Evolutionary conservation across 1,140 invertebrate genomes (phyloP), one percentile per base, ranked within the genome.

Genomic region (Macrotrachela quadricornifera): DNA sequence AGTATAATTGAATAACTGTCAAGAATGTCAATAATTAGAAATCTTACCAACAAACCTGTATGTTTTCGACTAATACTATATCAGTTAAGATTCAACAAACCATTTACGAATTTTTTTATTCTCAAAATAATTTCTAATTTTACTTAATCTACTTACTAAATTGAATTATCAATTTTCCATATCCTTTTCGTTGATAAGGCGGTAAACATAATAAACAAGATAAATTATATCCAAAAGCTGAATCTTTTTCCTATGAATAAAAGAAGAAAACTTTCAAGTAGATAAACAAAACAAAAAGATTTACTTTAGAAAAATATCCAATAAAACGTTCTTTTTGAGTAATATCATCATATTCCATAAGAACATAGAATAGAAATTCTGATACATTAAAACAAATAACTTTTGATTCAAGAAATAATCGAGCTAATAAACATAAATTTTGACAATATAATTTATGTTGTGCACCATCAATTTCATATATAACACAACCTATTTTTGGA

Each of bases 311-410:
- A 71, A 97, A 97, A 69, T 96, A 96, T 21, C 92, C 92, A 56
- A 97, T 90, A 59, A 96, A 73, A 72, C 95, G 88, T 16, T 84
- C 21, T 30, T 30, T 30, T 8, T 30, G 21, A 38, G 87, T 90
- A 57, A 86, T 78, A 66, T 84, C 81, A 61, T 95, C 87, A 21
- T 88, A 83, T 73, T 92, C 87, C 69, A 85, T 91, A 4, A 95
- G 72, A 58, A 94, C 82, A 64, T 95, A 96, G 70, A 95, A 96
- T 40, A 91, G 70, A 72, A 96, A 96, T 12, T 88, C 87, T 64
- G 94, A 87, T 42, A 95, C 88, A 69, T 95, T 90, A 72, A 91
- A 95, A 67, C 92, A 95, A 1, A 95, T 71, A 0, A 86, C 94
- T 75, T 95, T 96, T 63, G 95, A 88, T 66, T 95, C 90, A 46